Base-by-base conservation (phyloP, 1,140 invertebrate genomes). In the Steinernema feltiae region DNA sequence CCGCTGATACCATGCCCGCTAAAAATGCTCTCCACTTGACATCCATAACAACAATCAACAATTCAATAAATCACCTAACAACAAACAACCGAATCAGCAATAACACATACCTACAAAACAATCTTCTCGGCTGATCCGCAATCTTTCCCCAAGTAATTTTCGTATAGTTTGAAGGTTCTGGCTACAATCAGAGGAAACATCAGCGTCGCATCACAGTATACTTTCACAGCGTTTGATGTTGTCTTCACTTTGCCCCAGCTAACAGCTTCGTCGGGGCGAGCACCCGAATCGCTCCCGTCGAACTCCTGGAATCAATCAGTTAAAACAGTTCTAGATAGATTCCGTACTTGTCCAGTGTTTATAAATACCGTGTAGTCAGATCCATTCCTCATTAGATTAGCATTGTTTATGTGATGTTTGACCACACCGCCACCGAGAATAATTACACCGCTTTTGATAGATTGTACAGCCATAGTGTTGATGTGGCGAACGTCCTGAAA, bases 361-460 rank as follows among this genome's bases (percentile, higher is more conserved):
- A 99, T 88, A 88, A 93, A 99, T 3, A 99, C 94, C 0, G 94
- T 90, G 89, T 90, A 99, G 87, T 99, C 94, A 18, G 95, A 94
- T n/a, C 97, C 97, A 89, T 99, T 99, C 81, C 97, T 91, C 94
- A 97, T 97, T 73, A 97, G 88, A 90, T 97, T 97, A 2, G 94
- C 94, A 89, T 97, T 97, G 87, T 94, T 97, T 76, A 98, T 98
- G 85, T 99, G 97, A 89, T 99, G 97, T 88, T 99, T 99, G n/a
- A 98, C 90, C 0, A 99, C 88, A 7, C 97, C 96, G 63, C 96
- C 96, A 12, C 97, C 97, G 48, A 99, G 87, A 80, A 99, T 97
- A 41, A 99, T 92, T 90, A 98, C 93, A n/a, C 97, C 97, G 70
- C 92, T 93, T 82, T 95, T 92, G 18, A 91, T 88, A 1, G 96